Evolutionary conservation across 2,113 vertebrate genomes (phyloP).

Genomic region (Empidonax traillii): DNA sequence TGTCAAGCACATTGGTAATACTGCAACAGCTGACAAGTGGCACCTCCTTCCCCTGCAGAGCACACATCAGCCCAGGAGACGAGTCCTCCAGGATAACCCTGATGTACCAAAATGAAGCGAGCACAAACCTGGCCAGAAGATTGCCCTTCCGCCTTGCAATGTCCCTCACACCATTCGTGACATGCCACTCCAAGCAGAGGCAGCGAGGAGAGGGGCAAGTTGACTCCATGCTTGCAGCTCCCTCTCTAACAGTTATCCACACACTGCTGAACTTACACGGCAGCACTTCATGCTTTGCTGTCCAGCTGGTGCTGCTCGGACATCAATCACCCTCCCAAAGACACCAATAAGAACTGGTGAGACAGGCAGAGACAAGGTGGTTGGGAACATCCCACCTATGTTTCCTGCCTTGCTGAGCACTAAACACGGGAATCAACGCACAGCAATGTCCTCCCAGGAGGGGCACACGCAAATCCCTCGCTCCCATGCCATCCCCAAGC

Average conservation of each 20-base stretch:
- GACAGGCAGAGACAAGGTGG: rapidly evolving
- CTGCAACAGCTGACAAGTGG: not conserved
- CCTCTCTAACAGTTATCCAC: not conserved
- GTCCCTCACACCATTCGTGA: not conserved
- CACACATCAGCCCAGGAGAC: not conserved
- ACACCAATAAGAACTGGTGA: not conserved
- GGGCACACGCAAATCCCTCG: not conserved
- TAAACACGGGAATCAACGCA: rapidly evolving
- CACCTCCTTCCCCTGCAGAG: not conserved
- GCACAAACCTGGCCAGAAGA: not conserved
- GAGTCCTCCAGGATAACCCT: not conserved
- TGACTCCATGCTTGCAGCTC: not conserved
- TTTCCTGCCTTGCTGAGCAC: not conserved
- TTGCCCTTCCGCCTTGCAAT: not conserved
- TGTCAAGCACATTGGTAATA: not conserved
- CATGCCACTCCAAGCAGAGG: not conserved
- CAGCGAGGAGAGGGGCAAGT: not conserved
- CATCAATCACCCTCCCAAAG: not conserved
- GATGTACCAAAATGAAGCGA: not conserved
- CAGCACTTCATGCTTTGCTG: not conserved
- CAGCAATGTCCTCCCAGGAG: not conserved
- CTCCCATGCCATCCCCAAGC: not conserved
- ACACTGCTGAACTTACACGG: not conserved
- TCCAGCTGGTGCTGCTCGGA: not conserved
- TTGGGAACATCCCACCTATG: rapidly evolving